A percentile compares a stretch with the other conserved stretches of the same genome.
phyloP scores from a whole-genome alignment of 2,797 vertebrate genomes.

The Neoniphon sammara region DNA sequence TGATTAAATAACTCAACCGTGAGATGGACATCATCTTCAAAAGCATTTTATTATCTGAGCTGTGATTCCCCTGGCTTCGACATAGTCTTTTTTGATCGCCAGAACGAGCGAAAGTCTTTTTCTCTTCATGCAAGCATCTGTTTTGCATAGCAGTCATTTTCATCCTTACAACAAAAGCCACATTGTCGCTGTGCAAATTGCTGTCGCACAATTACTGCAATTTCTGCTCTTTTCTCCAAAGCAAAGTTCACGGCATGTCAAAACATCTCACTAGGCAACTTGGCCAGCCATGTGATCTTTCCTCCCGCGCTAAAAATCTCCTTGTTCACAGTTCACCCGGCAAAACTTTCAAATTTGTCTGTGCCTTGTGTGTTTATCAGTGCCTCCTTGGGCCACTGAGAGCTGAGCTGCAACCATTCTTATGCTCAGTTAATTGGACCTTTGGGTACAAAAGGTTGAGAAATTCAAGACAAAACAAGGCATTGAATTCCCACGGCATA shows the following conservation, averaged over 20 bases:
- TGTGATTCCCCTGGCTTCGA: slow-evolving; percentile 33
- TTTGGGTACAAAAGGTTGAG: slow-evolving; percentile 76
- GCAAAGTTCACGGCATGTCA: slow-evolving; percentile 72
- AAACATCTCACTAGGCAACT: slow-evolving; percentile 72
- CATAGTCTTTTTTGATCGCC: slow-evolving; percentile 44
- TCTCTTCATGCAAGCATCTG: slow-evolving; percentile 35
- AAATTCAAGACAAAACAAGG: slow-evolving; percentile 74
- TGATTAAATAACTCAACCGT: slow-evolving; percentile 67
- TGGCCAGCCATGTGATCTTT: slow-evolving; percentile 67
- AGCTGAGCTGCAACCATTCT: slow-evolving; percentile 68
- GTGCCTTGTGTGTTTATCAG: slow-evolving; percentile 69
- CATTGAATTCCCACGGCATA: slow-evolving; percentile 70
- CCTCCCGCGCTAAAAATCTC: slow-evolving; percentile 58
- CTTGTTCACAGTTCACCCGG: slow-evolving; percentile 67
- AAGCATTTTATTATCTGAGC: slow-evolving; percentile 54
- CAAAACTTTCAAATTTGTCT: slow-evolving; percentile 70
- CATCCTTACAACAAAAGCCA: slow-evolving; percentile 65
- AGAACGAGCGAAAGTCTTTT: slow-evolving; percentile 14
- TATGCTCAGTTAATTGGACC: slow-evolving; percentile 81
- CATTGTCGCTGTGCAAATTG: slow-evolving; percentile 60
- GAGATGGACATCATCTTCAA: slow-evolving; percentile 71
- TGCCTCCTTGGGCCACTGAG: slow-evolving; percentile 62
- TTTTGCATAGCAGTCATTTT: slow-evolving; percentile 52
- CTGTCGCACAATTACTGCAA: slow-evolving; percentile 68
- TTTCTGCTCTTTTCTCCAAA: slow-evolving; percentile 55